These are phyloP conservation scores for Aegithalos caudatus DNA, from an alignment of 2,113 vertebrate genomes.

Conservation along the genomic window DNA sequence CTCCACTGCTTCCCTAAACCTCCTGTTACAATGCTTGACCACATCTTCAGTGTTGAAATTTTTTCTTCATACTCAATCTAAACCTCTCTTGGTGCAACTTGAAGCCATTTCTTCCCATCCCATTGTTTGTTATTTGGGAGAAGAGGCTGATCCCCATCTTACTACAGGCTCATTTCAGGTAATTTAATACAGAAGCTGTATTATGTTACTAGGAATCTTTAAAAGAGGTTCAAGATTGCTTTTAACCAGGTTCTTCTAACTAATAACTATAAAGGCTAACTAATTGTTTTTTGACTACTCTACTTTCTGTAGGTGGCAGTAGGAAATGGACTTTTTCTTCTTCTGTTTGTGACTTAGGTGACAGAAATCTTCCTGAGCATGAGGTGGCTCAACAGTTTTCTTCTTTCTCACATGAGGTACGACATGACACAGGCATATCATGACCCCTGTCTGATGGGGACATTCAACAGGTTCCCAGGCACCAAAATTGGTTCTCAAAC, in stretches of 20 bases:
- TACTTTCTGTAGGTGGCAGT: not conserved
- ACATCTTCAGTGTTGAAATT: not conserved
- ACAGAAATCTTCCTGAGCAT: not conserved
- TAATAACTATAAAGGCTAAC: not conserved
- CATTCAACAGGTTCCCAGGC: not conserved
- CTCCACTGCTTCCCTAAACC: not conserved
- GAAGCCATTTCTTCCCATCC: not conserved
- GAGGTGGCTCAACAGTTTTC: not conserved
- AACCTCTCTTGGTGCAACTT: not conserved
- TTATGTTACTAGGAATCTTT: not conserved
- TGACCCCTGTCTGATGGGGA: not conserved
- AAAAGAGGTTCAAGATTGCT: not conserved
- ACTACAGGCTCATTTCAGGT: not conserved
- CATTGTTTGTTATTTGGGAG: not conserved
- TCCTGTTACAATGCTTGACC: not conserved
- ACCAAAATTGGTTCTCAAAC: not conserved
- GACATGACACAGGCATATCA: not conserved
- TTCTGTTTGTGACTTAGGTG: not conserved
- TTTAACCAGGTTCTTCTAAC: not conserved
- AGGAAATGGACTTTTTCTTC: not conserved
- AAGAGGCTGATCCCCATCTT: not conserved
- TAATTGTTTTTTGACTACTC: not conserved
- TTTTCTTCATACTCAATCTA: not conserved
- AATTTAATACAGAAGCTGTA: not conserved
- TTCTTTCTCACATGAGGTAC: not conserved